Evolutionary conservation across 1,140 invertebrate genomes (phyloP).

Genomic region (Helicoverpa armigera): DNA sequence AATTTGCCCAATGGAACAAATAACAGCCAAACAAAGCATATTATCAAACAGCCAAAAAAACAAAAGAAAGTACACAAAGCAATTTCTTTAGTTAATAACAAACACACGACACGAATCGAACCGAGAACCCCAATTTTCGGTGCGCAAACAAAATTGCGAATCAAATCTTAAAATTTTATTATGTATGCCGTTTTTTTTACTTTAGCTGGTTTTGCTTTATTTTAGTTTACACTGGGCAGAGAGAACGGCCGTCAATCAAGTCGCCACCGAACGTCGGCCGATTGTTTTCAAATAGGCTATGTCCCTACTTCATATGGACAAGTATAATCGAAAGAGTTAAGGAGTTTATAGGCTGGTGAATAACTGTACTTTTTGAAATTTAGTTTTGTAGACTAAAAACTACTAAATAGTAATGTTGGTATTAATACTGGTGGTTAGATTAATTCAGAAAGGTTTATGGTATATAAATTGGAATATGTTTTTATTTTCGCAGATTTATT

Average conservation of each 20-base stretch:
- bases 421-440: no score
- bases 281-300: constrained; percentile 59
- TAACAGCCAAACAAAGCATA: background rate
- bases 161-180: constrained; percentile 47
- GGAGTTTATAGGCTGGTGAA: background rate
- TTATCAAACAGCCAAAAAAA: background rate
- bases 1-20: background rate
- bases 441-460: no score
- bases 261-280: constrained; percentile 43
- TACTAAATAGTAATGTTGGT: no score
- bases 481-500: no score
- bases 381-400: background rate
- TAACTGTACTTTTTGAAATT: background rate
- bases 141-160: constrained; percentile 33
- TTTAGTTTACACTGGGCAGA: constrained; percentile 45
- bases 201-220: background rate
- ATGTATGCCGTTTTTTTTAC: constrained; percentile 39
- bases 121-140: constrained; percentile 12
- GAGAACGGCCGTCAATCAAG: constrained; percentile 54
- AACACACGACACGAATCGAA: constrained; percentile 11
- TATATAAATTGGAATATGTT: no score
- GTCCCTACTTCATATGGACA: constrained; percentile 48
- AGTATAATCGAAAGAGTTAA: constrained; percentile 51
- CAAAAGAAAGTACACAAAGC: background rate
- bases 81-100: constrained; percentile 19